Percentiles rank a stretch among this genome's conserved stretches.
phyloP scores from a whole-genome alignment of 2,113 vertebrate genomes.

The Takifugu flavidus region DNA sequence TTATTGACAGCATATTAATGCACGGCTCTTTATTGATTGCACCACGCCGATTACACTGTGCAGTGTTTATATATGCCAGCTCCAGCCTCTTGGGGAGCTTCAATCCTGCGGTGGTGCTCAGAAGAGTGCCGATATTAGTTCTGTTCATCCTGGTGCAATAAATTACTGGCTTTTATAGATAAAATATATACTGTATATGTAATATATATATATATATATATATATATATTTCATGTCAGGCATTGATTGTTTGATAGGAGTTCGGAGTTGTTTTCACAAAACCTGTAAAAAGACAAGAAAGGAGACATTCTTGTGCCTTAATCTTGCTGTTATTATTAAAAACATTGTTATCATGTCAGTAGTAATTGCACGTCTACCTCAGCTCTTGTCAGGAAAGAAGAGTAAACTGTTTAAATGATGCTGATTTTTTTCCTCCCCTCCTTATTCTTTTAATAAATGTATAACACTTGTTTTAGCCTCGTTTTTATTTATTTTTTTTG shows the following conservation, averaged over 20 bases:
- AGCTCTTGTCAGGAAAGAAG: slow-evolving; percentile 27
- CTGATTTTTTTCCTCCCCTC: not conserved
- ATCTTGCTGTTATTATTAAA: slow-evolving; percentile 44
- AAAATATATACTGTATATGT: too few species aligned
- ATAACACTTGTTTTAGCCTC: not conserved
- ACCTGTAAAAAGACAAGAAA: not conserved
- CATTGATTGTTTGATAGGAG: slow-evolving; percentile 19
- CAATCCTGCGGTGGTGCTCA: slow-evolving; percentile 35
- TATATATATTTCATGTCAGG: slow-evolving; percentile 23
- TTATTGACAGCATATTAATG: slow-evolving; percentile 42
- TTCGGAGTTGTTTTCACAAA: not conserved
- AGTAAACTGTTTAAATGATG: slow-evolving; percentile 5
- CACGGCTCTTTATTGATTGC: slow-evolving; percentile 51
- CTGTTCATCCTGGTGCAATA: slow-evolving; percentile 39
- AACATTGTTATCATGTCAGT: slow-evolving; percentile 49
- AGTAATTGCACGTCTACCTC: slow-evolving; percentile 56
- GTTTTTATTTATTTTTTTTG: not conserved
- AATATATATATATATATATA: slow-evolving; percentile 7
- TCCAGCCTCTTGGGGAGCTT: slow-evolving; percentile 33
- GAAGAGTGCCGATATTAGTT: slow-evolving; percentile 28
- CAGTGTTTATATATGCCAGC: slow-evolving; percentile 47
- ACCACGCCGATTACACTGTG: not conserved
- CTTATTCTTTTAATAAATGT: slow-evolving; percentile 7
- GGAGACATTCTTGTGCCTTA: slow-evolving; percentile 60
- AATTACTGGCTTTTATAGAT: slow-evolving; percentile 22